These are phyloP conservation scores for Leptinotarsa texana DNA, from an alignment of 1,140 invertebrate species.

Conservation along the genomic window DNA sequence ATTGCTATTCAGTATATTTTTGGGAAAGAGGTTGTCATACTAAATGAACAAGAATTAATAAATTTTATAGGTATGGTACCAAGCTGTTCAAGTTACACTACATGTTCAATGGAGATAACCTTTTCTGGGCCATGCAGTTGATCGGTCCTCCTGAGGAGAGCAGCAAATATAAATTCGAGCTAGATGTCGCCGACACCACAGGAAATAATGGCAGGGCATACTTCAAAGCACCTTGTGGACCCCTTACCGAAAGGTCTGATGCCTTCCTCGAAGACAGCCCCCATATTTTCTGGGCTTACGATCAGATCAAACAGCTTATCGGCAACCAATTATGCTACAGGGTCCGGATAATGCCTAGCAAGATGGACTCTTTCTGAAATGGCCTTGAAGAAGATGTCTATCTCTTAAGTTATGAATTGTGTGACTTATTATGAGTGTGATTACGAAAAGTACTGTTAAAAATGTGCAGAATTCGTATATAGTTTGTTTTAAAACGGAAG, in stretches of 20 bases:
- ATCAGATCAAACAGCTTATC: constrained; percentile 14
- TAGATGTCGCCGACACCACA: constrained; percentile 33
- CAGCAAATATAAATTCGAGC: constrained; percentile 33
- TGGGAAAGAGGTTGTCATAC: no score
- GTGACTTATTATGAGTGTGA: no score
- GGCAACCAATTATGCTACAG: not conserved
- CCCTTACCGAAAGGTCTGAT: not conserved
- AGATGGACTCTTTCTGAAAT: no score
- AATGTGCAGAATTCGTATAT: no score
- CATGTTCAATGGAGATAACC: constrained; percentile 12
- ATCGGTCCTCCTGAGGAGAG: constrained; percentile 34
- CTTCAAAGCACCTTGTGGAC: not conserved
- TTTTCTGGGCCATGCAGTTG: constrained; percentile 31
- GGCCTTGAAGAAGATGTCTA: no score
- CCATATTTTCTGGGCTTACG: not conserved
- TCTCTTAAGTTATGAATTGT: no score
- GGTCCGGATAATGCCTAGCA: constrained; percentile 2
- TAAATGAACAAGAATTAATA: no score
- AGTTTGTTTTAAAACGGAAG: no score
- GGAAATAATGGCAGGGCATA: constrained; percentile 8
- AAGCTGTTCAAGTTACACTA: constrained; percentile 35
- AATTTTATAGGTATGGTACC: not conserved
- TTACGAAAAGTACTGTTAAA: no score
- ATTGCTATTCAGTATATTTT: no score
- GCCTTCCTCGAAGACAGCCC: constrained; percentile 4